Evolutionary conservation across 2,113 vertebrate species (phyloP).

Genomic region (Hemiscyllium ocellatum): DNA sequence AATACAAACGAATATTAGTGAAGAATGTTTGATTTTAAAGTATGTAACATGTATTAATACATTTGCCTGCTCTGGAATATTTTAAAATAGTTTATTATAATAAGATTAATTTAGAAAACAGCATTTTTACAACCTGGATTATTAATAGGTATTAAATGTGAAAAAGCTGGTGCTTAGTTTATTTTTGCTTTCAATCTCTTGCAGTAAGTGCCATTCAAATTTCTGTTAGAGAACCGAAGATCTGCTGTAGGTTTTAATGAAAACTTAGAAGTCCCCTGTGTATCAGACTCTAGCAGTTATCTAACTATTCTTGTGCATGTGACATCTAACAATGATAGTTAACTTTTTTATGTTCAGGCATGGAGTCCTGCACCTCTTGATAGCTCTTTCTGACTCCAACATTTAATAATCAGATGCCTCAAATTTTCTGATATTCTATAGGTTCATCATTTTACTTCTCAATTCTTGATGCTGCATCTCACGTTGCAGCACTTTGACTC

Average conservation of each 20-base stretch:
- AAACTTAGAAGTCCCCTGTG: neutral
- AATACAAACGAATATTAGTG: neutral
- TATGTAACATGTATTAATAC: neutral
- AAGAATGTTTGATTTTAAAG: neutral
- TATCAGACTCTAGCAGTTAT: neutral
- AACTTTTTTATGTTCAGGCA: neutral
- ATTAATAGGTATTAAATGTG: neutral
- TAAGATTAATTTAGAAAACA: neutral
- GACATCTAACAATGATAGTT: neutral
- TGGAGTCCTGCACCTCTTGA: neutral
- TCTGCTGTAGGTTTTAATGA: neutral
- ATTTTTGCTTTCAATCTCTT: neutral
- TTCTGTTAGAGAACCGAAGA: neutral
- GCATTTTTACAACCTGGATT: neutral
- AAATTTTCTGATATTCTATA: neutral
- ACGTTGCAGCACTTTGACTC: too few species aligned
- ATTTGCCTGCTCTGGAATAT: neutral
- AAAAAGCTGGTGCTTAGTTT: neutral
- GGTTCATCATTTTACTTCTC: neutral
- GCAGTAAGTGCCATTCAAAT: neutral
- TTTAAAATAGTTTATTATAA: neutral
- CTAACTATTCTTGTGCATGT: neutral
- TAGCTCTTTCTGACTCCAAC: neutral
- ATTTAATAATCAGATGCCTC: neutral
- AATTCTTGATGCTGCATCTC: too few species aligned